phyloP scores from a whole-genome alignment of 2,113 vertebrate genomes.

The Suricata suricatta region DNA sequence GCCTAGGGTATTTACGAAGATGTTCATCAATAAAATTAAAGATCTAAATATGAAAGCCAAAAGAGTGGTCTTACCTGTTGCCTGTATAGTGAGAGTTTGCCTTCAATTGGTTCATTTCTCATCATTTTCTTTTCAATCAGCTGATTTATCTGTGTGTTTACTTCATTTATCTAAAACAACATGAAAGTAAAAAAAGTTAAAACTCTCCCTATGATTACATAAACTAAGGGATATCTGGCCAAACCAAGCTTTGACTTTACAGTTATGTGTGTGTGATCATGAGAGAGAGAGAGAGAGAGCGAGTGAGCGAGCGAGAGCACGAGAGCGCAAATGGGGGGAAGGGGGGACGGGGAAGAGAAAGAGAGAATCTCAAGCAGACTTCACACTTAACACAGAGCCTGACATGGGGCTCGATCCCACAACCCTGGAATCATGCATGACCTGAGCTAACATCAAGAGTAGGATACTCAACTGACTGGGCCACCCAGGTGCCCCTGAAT shows the following conservation, averaged over 20 bases:
- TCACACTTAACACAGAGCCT: too few relatives aligned
- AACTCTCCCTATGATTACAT: neutral
- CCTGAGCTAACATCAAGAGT: too few relatives aligned
- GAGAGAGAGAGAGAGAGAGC: too few relatives aligned
- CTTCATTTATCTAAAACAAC: conserved; percentile 90
- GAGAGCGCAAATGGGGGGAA: too few relatives aligned
- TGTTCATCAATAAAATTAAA: neutral
- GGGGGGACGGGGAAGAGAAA: too few relatives aligned
- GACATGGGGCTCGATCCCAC: too few relatives aligned
- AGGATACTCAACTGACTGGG: too few relatives aligned
- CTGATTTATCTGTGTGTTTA: conserved; percentile 92
- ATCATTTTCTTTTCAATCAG: conserved; percentile 95
- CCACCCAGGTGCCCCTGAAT: too few relatives aligned
- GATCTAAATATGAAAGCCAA: neutral
- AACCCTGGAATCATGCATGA: too few relatives aligned
- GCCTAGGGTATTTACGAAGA: neutral
- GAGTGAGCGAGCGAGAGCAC: too few relatives aligned
- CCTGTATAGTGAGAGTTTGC: conserved; percentile 94
- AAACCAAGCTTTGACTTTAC: neutral
- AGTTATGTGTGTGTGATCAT: neutral
- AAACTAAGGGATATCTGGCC: neutral
- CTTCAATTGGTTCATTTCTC: conserved; percentile 93
- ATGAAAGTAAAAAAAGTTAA: conserved; percentile 61
- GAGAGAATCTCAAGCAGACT: too few relatives aligned
- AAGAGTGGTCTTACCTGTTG: conserved; percentile 90